Conservation (phyloP, 23 tunicate species). For the Corella eumyota region DNA sequence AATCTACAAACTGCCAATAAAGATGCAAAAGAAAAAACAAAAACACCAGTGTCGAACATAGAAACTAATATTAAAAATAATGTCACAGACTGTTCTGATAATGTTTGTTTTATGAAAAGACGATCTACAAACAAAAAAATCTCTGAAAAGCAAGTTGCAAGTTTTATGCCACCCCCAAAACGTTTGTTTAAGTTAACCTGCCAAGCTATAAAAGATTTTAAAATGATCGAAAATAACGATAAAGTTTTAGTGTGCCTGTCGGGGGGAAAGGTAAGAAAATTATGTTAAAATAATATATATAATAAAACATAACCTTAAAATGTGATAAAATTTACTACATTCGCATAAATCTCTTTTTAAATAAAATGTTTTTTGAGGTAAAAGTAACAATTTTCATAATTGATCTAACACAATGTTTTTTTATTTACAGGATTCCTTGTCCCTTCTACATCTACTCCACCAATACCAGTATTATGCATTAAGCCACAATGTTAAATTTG, state of each 20-base stretch:
- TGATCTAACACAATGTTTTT: no score
- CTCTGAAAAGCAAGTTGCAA: background rate
- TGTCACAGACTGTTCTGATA: background rate
- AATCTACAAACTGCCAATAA: no score
- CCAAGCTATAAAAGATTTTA: constrained; percentile 82
- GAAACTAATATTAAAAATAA: background rate
- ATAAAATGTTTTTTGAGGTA: background rate
- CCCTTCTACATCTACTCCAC: constrained; percentile 58
- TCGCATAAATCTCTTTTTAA: background rate
- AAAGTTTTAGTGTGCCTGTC: constrained; percentile 92
- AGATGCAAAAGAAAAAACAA: constrained; percentile 6
- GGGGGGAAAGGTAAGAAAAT: constrained; percentile 76
- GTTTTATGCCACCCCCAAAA: constrained; percentile 58
- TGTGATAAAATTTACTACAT: background rate
- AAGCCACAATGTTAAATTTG: constrained; percentile 45
- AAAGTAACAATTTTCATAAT: no score
- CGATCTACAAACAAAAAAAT: no score
- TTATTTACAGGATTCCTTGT: constrained; percentile 53
- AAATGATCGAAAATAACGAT: constrained; percentile 81
- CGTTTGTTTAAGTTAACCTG: constrained; percentile 44
- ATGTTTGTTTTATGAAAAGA: no score
- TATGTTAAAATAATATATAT: background rate
- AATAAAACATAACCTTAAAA: background rate
- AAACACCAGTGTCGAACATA: background rate
- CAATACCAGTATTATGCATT: constrained; percentile 72